phyloP scores from a whole-genome alignment of 1,140 invertebrate species.

The Mizuhopecten yessoensis region DNA sequence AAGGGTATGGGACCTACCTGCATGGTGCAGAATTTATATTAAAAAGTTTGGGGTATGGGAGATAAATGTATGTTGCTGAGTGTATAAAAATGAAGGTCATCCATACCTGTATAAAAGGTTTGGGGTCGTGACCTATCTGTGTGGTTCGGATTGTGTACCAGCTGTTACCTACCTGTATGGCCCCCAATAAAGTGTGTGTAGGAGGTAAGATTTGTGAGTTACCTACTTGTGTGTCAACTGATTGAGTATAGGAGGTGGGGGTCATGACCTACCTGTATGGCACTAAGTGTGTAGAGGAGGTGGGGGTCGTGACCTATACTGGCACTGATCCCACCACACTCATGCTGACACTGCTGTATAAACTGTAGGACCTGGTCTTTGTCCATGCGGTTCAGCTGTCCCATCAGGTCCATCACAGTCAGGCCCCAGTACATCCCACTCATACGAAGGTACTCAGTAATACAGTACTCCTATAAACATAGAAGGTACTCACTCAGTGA shows the following conservation, averaged over 20 bases:
- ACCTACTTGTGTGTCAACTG: slow-evolving; percentile 77
- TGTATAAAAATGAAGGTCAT: too few species aligned
- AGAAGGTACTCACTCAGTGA: too few species aligned
- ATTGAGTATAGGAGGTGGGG: too few species aligned
- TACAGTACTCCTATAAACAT: slow-evolving; percentile 90
- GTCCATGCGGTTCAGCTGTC: slow-evolving; percentile 89
- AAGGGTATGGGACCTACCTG: too few species aligned
- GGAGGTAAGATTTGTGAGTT: too few species aligned
- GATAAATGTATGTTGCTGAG: too few species aligned
- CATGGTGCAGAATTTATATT: too few species aligned
- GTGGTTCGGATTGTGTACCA: slow-evolving; percentile 96
- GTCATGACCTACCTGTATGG: too few species aligned
- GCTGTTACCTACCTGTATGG: slow-evolving; percentile 97
- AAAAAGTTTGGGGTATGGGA: too few species aligned
- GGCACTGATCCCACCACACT: slow-evolving; percentile 93
- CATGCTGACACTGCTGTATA: slow-evolving; percentile 94
- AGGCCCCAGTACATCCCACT: slow-evolving; percentile 99
- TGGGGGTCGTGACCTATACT: slow-evolving; percentile 97
- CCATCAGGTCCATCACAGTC: slow-evolving; percentile 96
- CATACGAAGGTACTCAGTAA: slow-evolving; percentile 98
- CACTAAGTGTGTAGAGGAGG: slow-evolving; percentile 95
- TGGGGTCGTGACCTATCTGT: slow-evolving; percentile 91
- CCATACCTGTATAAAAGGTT: slow-evolving; percentile 96
- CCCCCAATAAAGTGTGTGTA: slow-evolving; percentile 84
- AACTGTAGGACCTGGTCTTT: slow-evolving; percentile 94